Evolutionary conservation across 2,113 vertebrate genomes (phyloP).

Genomic region (Xenopus laevis): DNA sequence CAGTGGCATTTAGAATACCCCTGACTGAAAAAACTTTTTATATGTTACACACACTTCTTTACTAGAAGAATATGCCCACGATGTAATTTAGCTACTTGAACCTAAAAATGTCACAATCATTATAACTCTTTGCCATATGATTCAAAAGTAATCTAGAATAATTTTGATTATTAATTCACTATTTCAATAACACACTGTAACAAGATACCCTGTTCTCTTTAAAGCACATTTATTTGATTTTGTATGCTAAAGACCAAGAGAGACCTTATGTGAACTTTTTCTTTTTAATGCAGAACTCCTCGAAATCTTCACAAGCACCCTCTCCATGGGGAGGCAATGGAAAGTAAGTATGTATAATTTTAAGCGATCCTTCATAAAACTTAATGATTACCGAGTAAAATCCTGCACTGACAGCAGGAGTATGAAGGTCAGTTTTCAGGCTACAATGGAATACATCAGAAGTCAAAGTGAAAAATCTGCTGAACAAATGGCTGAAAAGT

Average conservation of each 20-base stretch:
- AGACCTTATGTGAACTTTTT: background rate
- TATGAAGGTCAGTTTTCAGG: slow-evolving; percentile 40
- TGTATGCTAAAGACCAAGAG: no score
- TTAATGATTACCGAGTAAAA: slow-evolving; percentile 41
- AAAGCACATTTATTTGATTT: background rate
- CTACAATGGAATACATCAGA: slow-evolving; percentile 19
- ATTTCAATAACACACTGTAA: no score
- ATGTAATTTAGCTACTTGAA: no score
- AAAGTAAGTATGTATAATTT: slow-evolving; percentile 81
- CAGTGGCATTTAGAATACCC: no score
- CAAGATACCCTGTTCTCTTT: no score
- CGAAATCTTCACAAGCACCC: slow-evolving; percentile 87
- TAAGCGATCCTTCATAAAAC: slow-evolving; percentile 55
- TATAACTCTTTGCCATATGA: no score
- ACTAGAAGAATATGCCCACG: no score
- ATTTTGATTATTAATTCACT: no score
- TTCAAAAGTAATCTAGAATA: no score
- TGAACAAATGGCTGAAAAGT: slow-evolving; percentile 36
- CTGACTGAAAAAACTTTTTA: no score
- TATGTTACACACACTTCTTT: no score
- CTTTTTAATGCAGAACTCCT: slow-evolving; percentile 83
- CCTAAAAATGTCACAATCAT: no score
- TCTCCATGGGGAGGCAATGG: slow-evolving; percentile 93
- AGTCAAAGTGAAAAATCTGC: slow-evolving; percentile 43
- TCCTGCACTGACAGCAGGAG: slow-evolving; percentile 25